A percentile compares a stretch with the other conserved stretches of the same genome.
phyloP scores from a whole-genome alignment of 2,888 invertebrate genomes.

The Chesias legatella region DNA sequence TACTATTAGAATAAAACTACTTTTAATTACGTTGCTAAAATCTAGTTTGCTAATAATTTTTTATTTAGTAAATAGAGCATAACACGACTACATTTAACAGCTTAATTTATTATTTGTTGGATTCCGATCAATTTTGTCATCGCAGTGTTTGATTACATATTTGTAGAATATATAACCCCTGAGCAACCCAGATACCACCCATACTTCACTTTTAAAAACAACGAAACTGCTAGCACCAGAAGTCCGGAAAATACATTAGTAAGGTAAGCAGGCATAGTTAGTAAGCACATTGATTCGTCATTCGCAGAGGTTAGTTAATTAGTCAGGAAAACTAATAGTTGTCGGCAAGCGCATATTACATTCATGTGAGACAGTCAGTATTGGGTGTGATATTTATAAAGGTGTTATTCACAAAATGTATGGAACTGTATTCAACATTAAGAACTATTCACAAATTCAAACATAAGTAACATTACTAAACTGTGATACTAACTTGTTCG shows the following conservation, averaged over 20 bases:
- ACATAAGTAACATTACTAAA: too few species aligned
- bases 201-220: not conserved
- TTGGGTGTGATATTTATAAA: conserved; percentile 37
- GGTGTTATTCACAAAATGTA: conserved; percentile 16
- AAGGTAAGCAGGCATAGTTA: conserved; percentile 54
- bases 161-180: not conserved
- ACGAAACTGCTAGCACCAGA: conserved; percentile 54
- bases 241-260: conserved; percentile 62
- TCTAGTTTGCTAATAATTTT: too few species aligned
- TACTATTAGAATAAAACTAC: too few species aligned
- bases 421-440: conserved; percentile 41
- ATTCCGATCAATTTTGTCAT: too few species aligned
- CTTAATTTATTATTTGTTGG: too few species aligned
- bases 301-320: conserved; percentile 8
- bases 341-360: conserved; percentile 35
- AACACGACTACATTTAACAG: too few species aligned
- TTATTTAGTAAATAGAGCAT: too few species aligned
- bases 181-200: not conserved
- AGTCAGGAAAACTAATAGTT: conserved; percentile 13
- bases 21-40: too few species aligned
- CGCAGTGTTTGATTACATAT: too few species aligned
- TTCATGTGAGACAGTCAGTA: conserved; percentile 43
- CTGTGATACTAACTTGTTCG: too few species aligned
- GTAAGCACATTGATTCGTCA: conserved; percentile 29
- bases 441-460: not conserved